Conservation (phyloP, 2,113 vertebrate genomes). For the Cynopterus brachyotis region DNA sequence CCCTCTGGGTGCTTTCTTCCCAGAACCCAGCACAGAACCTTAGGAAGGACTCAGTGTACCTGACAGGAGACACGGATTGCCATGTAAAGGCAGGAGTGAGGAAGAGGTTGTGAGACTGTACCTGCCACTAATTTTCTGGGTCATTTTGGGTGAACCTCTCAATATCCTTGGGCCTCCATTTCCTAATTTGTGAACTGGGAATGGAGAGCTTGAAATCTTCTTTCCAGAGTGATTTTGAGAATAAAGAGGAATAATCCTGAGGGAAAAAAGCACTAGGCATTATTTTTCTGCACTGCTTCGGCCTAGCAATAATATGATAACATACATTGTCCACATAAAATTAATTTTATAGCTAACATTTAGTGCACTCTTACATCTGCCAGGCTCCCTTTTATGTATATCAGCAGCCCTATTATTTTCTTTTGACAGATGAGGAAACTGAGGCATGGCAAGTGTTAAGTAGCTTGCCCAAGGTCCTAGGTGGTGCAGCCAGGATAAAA, state of each 20-base stretch:
- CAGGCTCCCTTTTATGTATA: slow-evolving; percentile 18
- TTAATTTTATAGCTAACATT: slow-evolving; percentile 58
- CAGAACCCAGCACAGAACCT: neutral
- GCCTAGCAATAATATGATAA: slow-evolving; percentile 25
- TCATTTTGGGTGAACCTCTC: neutral
- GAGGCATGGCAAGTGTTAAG: neutral
- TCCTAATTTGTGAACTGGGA: neutral
- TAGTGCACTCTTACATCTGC: slow-evolving; percentile 33
- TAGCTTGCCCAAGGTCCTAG: neutral
- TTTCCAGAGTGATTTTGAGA: slow-evolving; percentile 34
- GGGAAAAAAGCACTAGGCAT: neutral
- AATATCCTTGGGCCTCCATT: neutral
- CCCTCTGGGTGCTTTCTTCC: neutral
- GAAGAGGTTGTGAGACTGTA: neutral
- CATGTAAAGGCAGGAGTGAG: neutral
- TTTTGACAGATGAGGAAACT: slow-evolving; percentile 42
- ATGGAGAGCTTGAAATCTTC: neutral
- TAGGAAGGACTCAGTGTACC: neutral
- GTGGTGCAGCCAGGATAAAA: neutral
- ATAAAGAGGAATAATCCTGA: slow-evolving; percentile 25
- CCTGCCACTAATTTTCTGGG: neutral
- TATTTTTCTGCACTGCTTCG: slow-evolving; percentile 29
- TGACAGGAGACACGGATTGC: neutral
- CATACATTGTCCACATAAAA: slow-evolving; percentile 39
- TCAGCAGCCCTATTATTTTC: neutral